phyloP scores from a whole-genome alignment of 2,113 vertebrate genomes.

The Cranoglanis bouderius region DNA sequence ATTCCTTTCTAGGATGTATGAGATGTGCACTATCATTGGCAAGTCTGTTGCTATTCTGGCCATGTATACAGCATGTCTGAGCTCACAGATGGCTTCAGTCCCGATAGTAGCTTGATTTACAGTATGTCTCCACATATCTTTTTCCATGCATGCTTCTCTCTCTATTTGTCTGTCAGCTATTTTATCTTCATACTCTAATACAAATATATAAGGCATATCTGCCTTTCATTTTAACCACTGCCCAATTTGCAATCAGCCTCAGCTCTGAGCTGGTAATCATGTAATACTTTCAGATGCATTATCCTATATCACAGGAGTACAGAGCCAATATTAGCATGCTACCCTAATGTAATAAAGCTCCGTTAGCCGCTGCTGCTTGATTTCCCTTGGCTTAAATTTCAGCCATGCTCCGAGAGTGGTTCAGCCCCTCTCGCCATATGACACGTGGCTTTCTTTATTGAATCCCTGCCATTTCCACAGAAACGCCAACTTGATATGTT shows the following conservation, averaged over 20 bases:
- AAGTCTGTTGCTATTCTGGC: constrained; percentile 28
- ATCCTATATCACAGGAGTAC: constrained; percentile 9
- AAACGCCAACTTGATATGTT: constrained; percentile 24
- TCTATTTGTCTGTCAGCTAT: neutral
- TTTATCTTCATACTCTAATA: neutral
- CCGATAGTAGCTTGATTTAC: constrained; percentile 33
- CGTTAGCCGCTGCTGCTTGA: constrained; percentile 34
- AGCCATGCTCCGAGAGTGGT: constrained; percentile 1
- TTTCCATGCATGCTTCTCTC: constrained; percentile 1
- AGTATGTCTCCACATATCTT: constrained; percentile 13
- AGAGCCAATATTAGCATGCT: constrained; percentile 42
- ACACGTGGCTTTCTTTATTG: constrained; percentile 33
- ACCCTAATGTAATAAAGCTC: constrained; percentile 48
- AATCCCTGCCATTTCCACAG: constrained; percentile 14
- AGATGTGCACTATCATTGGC: constrained; percentile 27
- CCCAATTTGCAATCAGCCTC: neutral
- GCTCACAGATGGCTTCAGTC: constrained; percentile 10
- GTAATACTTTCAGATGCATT: constrained; percentile 8
- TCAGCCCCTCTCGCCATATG: constrained; percentile 3
- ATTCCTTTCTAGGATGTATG: constrained; percentile 24
- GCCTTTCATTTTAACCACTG: neutral
- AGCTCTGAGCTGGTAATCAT: neutral
- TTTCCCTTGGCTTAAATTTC: constrained; percentile 45
- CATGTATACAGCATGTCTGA: neutral
- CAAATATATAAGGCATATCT: neutral